phyloP scores from a whole-genome alignment of 2,113 vertebrate species.

The Dipodomys spectabilis region DNA sequence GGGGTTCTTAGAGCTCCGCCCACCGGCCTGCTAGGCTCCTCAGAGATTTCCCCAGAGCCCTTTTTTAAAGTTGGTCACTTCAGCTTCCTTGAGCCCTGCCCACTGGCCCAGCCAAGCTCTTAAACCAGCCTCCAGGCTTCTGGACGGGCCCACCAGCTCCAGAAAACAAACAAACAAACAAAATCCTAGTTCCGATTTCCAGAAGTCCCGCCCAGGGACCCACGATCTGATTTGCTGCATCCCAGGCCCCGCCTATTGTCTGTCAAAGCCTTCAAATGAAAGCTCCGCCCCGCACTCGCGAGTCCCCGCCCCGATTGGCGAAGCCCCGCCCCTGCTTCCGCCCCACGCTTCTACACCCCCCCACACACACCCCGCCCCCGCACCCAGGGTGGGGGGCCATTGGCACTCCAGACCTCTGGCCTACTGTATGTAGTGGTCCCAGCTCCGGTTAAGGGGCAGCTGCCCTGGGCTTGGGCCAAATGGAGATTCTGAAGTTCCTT shows the following conservation, averaged over 20 bases:
- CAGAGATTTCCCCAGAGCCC: not conserved
- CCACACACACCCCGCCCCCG: no score
- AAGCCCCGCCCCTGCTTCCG: not conserved
- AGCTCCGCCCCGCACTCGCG: constrained; percentile 1
- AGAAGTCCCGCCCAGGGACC: constrained; percentile 2
- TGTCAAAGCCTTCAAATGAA: no score
- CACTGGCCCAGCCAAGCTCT: not conserved
- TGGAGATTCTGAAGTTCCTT: not conserved
- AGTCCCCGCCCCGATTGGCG: constrained; percentile 1
- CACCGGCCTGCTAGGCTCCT: not conserved
- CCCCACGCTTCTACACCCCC: no score
- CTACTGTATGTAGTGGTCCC: not conserved
- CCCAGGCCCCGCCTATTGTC: not conserved
- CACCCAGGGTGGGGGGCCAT: no score
- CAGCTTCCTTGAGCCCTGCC: not conserved
- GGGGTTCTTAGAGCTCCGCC: not conserved
- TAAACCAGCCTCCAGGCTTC: not conserved
- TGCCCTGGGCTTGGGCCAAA: not conserved
- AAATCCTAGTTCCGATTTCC: not conserved
- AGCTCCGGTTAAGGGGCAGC: fast-evolving
- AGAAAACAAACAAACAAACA: not conserved
- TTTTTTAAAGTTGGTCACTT: not conserved
- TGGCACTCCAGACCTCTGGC: not conserved
- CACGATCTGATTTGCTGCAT: not conserved
- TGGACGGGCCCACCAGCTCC: not conserved